Conservation (phyloP, 1,140 invertebrate genomes). For the Hormaphis cornu region DNA sequence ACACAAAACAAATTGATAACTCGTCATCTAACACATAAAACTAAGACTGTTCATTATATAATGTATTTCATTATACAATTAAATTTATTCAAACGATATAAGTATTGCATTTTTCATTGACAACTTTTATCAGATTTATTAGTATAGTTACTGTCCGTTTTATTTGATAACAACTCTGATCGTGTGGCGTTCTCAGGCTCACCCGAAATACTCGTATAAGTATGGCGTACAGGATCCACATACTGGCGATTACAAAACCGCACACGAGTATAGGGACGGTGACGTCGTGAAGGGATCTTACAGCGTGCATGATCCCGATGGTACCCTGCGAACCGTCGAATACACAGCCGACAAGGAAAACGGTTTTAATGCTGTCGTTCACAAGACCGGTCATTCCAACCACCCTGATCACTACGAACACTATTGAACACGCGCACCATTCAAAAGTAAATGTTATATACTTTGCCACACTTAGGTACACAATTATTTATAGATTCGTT, state of each 20-base stretch:
- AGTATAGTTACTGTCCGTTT: background rate
- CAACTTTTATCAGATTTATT: background rate
- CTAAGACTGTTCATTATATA: too few species aligned
- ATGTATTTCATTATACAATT: too few species aligned
- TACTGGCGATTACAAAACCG: slow-evolving; percentile 48
- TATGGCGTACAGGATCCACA: slow-evolving; percentile 59
- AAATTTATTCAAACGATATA: too few species aligned
- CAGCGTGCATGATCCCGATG: slow-evolving; percentile 45
- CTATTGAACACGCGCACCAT: background rate
- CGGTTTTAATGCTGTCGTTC: slow-evolving; percentile 47
- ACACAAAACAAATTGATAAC: too few species aligned
- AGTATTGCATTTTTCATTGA: background rate
- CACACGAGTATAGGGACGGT: slow-evolving; percentile 36
- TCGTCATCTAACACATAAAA: too few species aligned
- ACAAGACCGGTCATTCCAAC: slow-evolving; percentile 49
- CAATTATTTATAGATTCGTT: too few species aligned
- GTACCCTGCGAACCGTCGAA: slow-evolving; percentile 49
- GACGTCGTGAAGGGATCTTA: slow-evolving; percentile 45
- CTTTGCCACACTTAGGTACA: too few species aligned
- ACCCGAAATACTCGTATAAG: slow-evolving; percentile 57
- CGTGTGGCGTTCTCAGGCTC: slow-evolving; percentile 43
- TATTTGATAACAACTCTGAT: background rate
- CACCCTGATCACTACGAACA: slow-evolving; percentile 42
- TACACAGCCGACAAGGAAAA: slow-evolving; percentile 61
- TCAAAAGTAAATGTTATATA: background rate